Conservation (phyloP, 1,140 invertebrate genomes). For the Drosophila nannoptera region DNA sequence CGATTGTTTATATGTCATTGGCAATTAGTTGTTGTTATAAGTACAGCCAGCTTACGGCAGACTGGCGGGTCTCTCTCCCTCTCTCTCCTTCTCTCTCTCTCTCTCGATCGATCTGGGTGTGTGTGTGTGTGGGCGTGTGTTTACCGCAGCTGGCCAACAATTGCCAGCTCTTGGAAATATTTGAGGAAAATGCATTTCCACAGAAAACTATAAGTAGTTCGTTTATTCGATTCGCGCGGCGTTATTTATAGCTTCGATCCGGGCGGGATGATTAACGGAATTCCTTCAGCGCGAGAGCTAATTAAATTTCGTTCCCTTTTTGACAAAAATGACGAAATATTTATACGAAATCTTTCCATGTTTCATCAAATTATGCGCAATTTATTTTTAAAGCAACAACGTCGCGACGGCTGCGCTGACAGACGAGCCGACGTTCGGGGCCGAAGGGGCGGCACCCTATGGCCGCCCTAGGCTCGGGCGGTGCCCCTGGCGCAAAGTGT, state of each 20-base stretch:
- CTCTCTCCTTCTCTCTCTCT: too few species aligned
- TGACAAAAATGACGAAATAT: constrained; percentile 69
- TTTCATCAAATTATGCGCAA: constrained; percentile 77
- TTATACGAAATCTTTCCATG: constrained; percentile 77
- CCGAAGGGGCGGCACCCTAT: constrained; percentile 17
- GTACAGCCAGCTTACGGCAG: constrained; percentile 19
- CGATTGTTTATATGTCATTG: constrained; percentile 73
- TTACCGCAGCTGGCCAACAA: constrained; percentile 6
- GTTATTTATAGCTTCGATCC: constrained; percentile 12
- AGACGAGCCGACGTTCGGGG: constrained; percentile 24
- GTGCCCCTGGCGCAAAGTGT: constrained; percentile 48
- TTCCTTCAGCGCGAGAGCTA: constrained; percentile 23
- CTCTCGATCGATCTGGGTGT: neutral
- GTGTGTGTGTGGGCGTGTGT: constrained; percentile 19
- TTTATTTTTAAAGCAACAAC: constrained; percentile 71
- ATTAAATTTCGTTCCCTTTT: constrained; percentile 26
- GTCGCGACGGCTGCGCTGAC: constrained; percentile 53
- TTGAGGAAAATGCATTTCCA: constrained; percentile 23
- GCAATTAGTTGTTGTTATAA: constrained; percentile 68
- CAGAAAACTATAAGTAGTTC: constrained; percentile 7
- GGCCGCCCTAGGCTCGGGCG: neutral
- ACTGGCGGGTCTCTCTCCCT: neutral
- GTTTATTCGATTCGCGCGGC: neutral
- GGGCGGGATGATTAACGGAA: constrained; percentile 11
- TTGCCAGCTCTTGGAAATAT: constrained; percentile 34